phyloP scores from a whole-genome alignment of 92 coral and sea anemone species.

The Metridium senile region DNA sequence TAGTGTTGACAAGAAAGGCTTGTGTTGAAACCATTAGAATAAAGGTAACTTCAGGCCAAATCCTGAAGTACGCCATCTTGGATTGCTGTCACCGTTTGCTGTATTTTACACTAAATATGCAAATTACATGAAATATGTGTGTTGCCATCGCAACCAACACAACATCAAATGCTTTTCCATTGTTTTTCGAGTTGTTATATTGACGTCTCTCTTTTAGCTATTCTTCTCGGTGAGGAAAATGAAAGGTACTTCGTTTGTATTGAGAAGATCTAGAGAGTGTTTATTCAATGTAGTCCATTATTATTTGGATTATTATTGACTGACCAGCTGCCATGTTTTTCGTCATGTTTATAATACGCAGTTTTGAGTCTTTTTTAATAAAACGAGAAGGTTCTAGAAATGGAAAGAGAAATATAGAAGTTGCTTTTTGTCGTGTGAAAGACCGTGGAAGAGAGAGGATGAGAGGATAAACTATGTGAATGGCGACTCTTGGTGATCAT shows the following conservation, averaged over 20 bases:
- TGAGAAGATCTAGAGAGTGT: too few relatives aligned
- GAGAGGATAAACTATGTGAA: too few relatives aligned
- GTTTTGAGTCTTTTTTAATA: too few relatives aligned
- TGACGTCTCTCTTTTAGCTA: neutral
- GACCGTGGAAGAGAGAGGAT: too few relatives aligned
- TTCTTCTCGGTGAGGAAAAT: neutral
- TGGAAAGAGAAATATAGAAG: too few relatives aligned
- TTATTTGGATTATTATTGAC: too few relatives aligned
- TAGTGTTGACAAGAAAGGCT: conserved; percentile 1
- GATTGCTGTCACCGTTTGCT: neutral
- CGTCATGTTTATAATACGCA: too few relatives aligned
- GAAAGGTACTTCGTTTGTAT: neutral
- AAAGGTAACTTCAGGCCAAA: neutral
- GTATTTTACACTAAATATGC: neutral
- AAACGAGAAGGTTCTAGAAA: too few relatives aligned
- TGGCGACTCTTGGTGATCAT: too few relatives aligned
- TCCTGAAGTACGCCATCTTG: conserved; percentile 19
- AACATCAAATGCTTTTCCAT: neutral
- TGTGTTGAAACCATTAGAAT: neutral
- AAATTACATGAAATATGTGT: neutral
- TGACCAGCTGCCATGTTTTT: too few relatives aligned
- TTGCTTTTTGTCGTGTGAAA: too few relatives aligned
- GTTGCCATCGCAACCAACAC: conserved; percentile 18
- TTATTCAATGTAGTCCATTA: too few relatives aligned
- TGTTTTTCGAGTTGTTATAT: neutral